Evolutionary conservation across 2,113 vertebrate species (phyloP).

Genomic region (Chroicocephalus ridibundus): DNA sequence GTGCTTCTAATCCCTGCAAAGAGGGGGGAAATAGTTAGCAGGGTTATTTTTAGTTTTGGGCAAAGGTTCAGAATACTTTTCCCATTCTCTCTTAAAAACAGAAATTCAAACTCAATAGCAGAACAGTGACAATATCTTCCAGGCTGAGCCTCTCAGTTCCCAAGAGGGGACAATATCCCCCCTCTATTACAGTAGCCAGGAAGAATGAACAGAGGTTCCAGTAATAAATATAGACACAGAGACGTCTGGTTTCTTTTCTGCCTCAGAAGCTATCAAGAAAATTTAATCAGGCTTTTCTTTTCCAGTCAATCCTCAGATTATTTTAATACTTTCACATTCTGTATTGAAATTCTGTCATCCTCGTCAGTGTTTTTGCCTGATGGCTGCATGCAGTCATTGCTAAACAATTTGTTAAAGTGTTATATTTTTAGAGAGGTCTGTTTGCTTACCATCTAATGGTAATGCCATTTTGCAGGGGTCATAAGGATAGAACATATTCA

Average conservation of each 20-base stretch:
- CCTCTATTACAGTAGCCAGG: slow-evolving; percentile 7
- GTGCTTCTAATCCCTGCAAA: background rate
- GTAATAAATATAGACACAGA: slow-evolving; percentile 49
- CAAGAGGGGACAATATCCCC: slow-evolving; percentile 18
- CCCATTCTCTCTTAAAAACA: background rate
- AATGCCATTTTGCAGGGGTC: slow-evolving; percentile 19
- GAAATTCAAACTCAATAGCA: slow-evolving; percentile 7
- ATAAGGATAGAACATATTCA: slow-evolving; percentile 10
- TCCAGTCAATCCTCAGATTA: slow-evolving; percentile 51
- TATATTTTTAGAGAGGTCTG: slow-evolving; percentile 39
- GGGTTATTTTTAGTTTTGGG: slow-evolving; percentile 17
- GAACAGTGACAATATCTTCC: slow-evolving; percentile 21
- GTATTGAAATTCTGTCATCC: slow-evolving; percentile 55
- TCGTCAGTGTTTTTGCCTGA: background rate
- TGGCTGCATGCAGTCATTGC: slow-evolving; percentile 37
- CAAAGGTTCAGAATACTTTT: slow-evolving; percentile 1
- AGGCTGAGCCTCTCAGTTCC: background rate
- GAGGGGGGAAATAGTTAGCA: background rate
- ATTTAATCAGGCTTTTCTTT: slow-evolving; percentile 68
- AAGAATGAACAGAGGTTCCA: slow-evolving; percentile 48
- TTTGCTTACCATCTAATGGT: background rate
- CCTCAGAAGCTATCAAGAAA: slow-evolving; percentile 55
- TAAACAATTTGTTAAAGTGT: slow-evolving; percentile 52
- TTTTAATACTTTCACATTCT: slow-evolving; percentile 50
- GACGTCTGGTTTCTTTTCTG: slow-evolving; percentile 43